Base-by-base conservation (phyloP, 2,888 invertebrate genomes). In the Miltochrista miniata region DNA sequence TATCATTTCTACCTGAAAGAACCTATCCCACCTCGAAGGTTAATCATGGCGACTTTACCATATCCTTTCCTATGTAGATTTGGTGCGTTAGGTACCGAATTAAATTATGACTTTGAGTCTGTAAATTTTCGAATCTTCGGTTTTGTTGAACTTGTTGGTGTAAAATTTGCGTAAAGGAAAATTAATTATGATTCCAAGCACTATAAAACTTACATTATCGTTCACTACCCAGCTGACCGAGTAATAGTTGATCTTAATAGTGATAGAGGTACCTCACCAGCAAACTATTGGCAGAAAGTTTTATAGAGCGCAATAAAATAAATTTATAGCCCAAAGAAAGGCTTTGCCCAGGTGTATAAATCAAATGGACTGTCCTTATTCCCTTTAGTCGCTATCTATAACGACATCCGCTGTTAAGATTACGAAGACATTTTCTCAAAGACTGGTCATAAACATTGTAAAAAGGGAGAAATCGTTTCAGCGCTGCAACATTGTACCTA, bases 381-480 rank as follows among this genome's bases (percentile, higher is more conserved):
- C 18, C 18, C 31, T 51, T 61, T 64, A 51, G 55, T 63, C 18
- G 46, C 53, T 37, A 48, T 31, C 30, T 45, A 45, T 37, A 50
- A 60, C 51, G 34, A 45, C 50, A 55, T 55, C 54, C 52, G 40
- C 40, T 41, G 38, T 53, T 42, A 43, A 51, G 58, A 61, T 64
- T 56, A 67, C 56, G 53, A 47, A 51, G 53, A 64, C 61, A 61
- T 54, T 68, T 68, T 66, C 65, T 31, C 43, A 45, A 35, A 30
- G 47, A 36, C 42, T 44, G 37, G 43, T 45, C 53, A 56, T 64
- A 64, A 59, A 64, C 30, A 48, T 36, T 10, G 7, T 15, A 50
- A 61, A 59, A 42, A 52, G 51, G 43, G 58, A 39, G 45, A 37
- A 46, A 53, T n/a, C 54, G 60, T 54, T 62, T 60, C 52, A 55